A percentile compares a stretch with the other conserved stretches of the same genome.
Evolutionary conservation across 2,113 vertebrate species (phyloP).

Genomic region (Seriola dumerili): DNA sequence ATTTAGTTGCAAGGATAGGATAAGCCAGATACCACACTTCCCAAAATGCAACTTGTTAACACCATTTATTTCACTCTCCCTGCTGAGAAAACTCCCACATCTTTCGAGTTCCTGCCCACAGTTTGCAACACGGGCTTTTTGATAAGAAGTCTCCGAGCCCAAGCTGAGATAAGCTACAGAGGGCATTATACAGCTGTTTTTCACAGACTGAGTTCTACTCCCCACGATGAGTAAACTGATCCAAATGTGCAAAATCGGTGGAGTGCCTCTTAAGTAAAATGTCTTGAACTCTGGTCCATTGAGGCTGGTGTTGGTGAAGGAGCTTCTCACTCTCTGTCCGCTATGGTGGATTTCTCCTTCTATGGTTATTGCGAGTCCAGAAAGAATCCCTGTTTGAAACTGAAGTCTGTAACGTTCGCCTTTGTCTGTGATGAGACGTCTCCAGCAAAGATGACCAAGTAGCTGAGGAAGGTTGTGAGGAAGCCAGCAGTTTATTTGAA

Average conservation of each 20-base stretch:
- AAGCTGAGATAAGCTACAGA: conserved; percentile 17
- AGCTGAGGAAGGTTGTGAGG: conserved; percentile 18
- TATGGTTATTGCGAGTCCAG: background rate
- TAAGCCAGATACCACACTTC: background rate
- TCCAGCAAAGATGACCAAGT: conserved; percentile 16
- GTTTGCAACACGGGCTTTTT: conserved; percentile 18
- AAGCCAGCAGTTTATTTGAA: conserved; percentile 43
- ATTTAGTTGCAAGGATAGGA: background rate
- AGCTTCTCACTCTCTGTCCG: background rate
- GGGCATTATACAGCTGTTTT: conserved; percentile 17
- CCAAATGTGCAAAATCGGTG: conserved; percentile 13
- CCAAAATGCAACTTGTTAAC: background rate
- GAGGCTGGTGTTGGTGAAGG: background rate
- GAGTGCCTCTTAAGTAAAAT: conserved; percentile 5
- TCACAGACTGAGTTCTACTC: background rate
- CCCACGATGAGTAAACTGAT: conserved; percentile 10
- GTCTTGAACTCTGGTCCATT: conserved; percentile 1
- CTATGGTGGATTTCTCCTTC: conserved; percentile 4
- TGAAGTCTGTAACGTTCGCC: conserved; percentile 25
- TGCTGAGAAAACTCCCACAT: background rate
- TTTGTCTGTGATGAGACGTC: conserved; percentile 10
- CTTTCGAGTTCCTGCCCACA: conserved; percentile 5
- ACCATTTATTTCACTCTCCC: background rate
- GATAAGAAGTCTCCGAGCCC: background rate
- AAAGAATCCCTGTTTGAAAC: background rate